Base-by-base conservation (phyloP, 2,888 invertebrate species). In the Rhopalosiphum nymphaeae region DNA sequence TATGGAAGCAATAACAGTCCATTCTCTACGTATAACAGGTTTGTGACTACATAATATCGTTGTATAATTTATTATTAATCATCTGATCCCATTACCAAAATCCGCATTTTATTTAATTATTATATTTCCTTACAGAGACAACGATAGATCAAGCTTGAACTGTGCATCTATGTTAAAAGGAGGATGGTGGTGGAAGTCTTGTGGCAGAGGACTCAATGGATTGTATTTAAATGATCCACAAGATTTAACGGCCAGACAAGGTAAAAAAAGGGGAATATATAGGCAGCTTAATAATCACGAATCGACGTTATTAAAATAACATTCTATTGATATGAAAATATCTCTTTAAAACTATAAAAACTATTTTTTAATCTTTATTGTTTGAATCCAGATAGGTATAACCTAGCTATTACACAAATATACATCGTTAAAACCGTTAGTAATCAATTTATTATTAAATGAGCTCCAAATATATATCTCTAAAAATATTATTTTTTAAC, bases 171-270 rank as follows among this genome's bases (percentile, higher is more conserved):
- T 98, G 98, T 96, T 98, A 95, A 98, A 98, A 96, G 98, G 98
- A 91, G 98, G 98, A 11, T 98, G 98, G 98, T 98, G 98, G 98
- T 98, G 98, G 98, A 98, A 98, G 95, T 98, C 98, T 0, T 98
- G 98, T 95, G 98, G 98, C 49, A 97, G 98, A 95, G 98, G 98
- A 21, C 97, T 98, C 53, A 98, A 98, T 95, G 98, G 98, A 29
- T 97, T 98, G 61, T 98, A 98, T 95, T 96, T 98, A 89, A 98
- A 98, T 95, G 98, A 98, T 96, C 98, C 98, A 1, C 98, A 98
- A 96, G 98, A 98, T 96, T 96, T 98, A 95, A 98, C 98, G 89
- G 98, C 98, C 94, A 97, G 98, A 96, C 98, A 98, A 97, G 98
- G 98, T 98, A 95, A 94, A 29, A 92, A 46, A 36, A 29, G 88